These are phyloP conservation scores for Penelope pileata DNA, from an alignment of 2,113 vertebrate genomes.

Conservation along the genomic window DNA sequence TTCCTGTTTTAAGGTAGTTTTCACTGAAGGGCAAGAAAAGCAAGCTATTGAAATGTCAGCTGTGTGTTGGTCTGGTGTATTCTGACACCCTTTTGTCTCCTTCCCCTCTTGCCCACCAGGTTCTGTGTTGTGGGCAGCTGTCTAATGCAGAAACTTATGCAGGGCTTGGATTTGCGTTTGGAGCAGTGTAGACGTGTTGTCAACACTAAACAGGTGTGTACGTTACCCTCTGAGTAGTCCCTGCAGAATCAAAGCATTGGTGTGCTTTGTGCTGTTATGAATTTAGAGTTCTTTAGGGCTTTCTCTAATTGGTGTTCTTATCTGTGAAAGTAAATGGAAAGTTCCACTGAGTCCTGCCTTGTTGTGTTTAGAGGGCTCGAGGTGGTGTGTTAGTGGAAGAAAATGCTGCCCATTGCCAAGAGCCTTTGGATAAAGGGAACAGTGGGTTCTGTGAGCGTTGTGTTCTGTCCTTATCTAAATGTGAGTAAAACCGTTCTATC, in stretches of 20 bases:
- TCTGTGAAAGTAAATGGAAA: neutral
- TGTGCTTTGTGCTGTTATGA: neutral
- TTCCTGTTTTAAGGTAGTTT: neutral
- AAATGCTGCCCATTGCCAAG: neutral
- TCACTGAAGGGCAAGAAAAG: neutral
- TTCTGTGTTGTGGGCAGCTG: neutral
- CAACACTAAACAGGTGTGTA: fast-evolving
- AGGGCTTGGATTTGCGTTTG: neutral
- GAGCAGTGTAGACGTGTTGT: neutral
- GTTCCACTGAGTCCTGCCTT: neutral
- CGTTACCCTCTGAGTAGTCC: neutral
- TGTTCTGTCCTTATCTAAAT: neutral
- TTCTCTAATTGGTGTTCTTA: neutral
- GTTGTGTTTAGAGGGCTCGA: neutral
- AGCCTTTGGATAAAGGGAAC: neutral
- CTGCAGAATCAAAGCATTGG: neutral
- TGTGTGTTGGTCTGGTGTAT: fast-evolving
- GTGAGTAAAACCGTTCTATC: neutral
- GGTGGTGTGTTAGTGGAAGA: neutral
- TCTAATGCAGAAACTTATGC: neutral
- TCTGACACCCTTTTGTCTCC: neutral
- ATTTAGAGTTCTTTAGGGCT: neutral
- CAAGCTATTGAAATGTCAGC: neutral
- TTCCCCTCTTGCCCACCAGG: too few relatives aligned
- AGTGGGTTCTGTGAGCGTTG: neutral